These are phyloP conservation scores for Allophyes oxyacanthae DNA, from an alignment of 2,888 invertebrate genomes.

Conservation along the genomic window DNA sequence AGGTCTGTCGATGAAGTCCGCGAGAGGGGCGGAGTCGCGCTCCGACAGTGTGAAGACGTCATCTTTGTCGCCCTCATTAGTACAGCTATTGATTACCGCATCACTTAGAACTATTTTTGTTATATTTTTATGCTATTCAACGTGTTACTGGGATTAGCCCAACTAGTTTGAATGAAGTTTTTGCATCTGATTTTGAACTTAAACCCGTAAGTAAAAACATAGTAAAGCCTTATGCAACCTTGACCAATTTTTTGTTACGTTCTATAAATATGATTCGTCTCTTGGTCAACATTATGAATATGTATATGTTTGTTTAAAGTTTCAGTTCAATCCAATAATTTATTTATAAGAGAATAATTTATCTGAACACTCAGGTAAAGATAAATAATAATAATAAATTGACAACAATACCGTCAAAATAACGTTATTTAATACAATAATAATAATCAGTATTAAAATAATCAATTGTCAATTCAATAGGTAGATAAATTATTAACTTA, in stretches of 20 bases:
- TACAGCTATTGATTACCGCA: conserved; percentile 47
- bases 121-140: not conserved
- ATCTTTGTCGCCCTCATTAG: conserved; percentile 86
- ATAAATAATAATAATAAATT: too few relatives aligned
- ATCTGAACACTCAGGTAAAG: too few relatives aligned
- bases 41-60: conserved; percentile 86
- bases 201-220: too few relatives aligned
- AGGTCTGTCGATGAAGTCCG: conserved; percentile 83
- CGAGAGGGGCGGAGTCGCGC: conserved; percentile 86
- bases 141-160: conserved; percentile 10
- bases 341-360: too few relatives aligned
- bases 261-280: not conserved
- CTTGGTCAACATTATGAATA: not conserved
- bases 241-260: conserved; percentile 3
- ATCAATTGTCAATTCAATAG: too few relatives aligned
- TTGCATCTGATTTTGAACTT: conserved; percentile 15
- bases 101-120: conserved; percentile 31
- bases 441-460: too few relatives aligned
- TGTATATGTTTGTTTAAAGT: too few relatives aligned
- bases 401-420: too few relatives aligned
- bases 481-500: too few relatives aligned
- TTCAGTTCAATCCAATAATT: too few relatives aligned
- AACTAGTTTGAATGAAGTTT: conserved; percentile 1
- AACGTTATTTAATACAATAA: too few relatives aligned
- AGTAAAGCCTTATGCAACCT: conserved; percentile 13